Percentiles rank a stretch among this genome's conserved stretches.
These are phyloP conservation scores for Caenorhabditis wallacei DNA, from an alignment of 2,888 invertebrate genomes.

Conservation along the genomic window DNA sequence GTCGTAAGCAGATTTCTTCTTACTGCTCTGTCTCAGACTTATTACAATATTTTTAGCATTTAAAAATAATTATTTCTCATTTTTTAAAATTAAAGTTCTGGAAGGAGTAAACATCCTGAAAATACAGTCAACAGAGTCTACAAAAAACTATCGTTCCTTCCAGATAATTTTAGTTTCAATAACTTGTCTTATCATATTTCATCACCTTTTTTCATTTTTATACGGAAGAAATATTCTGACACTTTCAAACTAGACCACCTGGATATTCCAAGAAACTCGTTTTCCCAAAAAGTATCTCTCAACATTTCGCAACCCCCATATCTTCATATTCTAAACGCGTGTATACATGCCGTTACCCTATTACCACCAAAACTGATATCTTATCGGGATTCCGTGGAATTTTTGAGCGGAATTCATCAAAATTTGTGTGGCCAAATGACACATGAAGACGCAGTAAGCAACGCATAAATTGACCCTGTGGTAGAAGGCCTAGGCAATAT, in stretches of 20 bases:
- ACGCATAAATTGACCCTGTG: slow-evolving; percentile 51
- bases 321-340: slow-evolving; percentile 24
- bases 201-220: no score
- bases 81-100: no score
- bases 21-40: not conserved
- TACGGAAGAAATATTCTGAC: no score
- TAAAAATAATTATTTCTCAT: no score
- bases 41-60: not conserved
- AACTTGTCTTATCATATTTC: no score
- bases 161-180: no score
- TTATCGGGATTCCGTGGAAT: slow-evolving; percentile 66
- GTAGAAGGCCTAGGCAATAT: slow-evolving; percentile 13
- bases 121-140: no score
- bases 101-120: no score
- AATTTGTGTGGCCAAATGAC: slow-evolving; percentile 56
- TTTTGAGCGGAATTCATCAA: slow-evolving; percentile 68
- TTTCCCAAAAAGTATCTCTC: not conserved
- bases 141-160: no score
- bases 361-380: slow-evolving; percentile 54
- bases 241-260: not conserved
- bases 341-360: slow-evolving; percentile 63
- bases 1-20: slow-evolving; percentile 18
- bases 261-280: not conserved
- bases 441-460: slow-evolving; percentile 48
- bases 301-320: slow-evolving; percentile 43